Base-by-base conservation (phyloP, 2,113 vertebrate genomes). In the Vulpes vulpes region DNA sequence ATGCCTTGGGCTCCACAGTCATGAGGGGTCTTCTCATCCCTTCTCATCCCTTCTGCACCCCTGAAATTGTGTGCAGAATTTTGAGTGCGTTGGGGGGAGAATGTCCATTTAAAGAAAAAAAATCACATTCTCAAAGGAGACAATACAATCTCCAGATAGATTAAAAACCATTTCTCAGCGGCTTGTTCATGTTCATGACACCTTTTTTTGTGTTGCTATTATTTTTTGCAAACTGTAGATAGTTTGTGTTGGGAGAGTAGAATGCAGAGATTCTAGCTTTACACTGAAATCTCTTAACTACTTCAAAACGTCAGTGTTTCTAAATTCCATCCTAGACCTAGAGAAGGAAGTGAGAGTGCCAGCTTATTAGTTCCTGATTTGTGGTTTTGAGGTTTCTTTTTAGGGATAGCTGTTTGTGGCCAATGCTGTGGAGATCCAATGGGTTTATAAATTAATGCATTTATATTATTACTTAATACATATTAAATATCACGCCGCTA, bases 371-470 rank as follows among this genome's bases (percentile, higher is more conserved):
- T 96, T 98, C 80, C 84, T 97, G 90, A 94, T 98, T 97, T 97
- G 98, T 95, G 98, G 98, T 97, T 97, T 97, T 94, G 96, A 91
- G 97, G 92, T 97, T 98, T 97, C 95, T 95, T 95, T 92, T 92
- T 92, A 97, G 57, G 90, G 80, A 91, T 96, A 60, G 43, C 67
- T 88, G 4, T 59, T 69, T 91, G 67, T 95, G 74, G 79, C 59
- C 59, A 81, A 3, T 96, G 23, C 55, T 82, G 30, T 86, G 85
- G 60, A 65, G 62, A 92, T 80, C 6, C 2, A 67, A 11, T 65
- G 79, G 43, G 43, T 96, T 97, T 95, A 94, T 71, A 94, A 83
- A 78, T 51, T n/a, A 51, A 38, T 89, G 53, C 64, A 17, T 30
- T 85, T 95, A 78, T 95, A 67, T 96, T 53, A 67, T 87, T 69